These are phyloP conservation scores for Cebidichthys violaceus DNA, from an alignment of 2,113 vertebrate species.

Conservation along the genomic window DNA sequence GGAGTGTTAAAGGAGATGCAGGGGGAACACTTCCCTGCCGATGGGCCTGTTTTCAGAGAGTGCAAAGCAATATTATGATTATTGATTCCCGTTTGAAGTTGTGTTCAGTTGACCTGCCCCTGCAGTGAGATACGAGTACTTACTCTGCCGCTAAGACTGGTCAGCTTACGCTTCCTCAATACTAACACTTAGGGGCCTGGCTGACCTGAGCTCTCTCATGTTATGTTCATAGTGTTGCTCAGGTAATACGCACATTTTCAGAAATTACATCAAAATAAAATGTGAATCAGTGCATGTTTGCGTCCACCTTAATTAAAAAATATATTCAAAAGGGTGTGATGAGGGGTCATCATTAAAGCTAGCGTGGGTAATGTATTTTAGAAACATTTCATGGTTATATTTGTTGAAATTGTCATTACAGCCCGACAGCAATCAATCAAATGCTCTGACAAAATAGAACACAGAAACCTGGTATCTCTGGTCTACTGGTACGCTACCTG, in stretches of 20 bases:
- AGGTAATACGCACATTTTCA: not conserved
- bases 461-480: too few species aligned
- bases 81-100: constrained; percentile 59
- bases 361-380: not conserved
- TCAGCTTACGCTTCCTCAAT: constrained; percentile 27
- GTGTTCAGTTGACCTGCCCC: constrained; percentile 44
- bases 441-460: too few species aligned
- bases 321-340: not conserved
- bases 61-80: constrained; percentile 58
- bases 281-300: not conserved
- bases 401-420: too few species aligned
- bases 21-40: constrained; percentile 31
- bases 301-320: too few species aligned
- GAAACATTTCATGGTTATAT: not conserved
- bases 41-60: constrained; percentile 44
- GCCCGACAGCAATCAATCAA: too few species aligned
- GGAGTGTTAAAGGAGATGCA: constrained; percentile 55
- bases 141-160: constrained; percentile 10
- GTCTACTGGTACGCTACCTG: too few species aligned
- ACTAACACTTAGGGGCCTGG: constrained; percentile 4
- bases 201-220: not conserved
- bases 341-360: not conserved
- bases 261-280: not conserved
- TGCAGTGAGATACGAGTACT: constrained; percentile 54
- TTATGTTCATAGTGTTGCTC: not conserved